phyloP scores from a whole-genome alignment of 2,888 invertebrate species.

The Seira sanloemensis region DNA sequence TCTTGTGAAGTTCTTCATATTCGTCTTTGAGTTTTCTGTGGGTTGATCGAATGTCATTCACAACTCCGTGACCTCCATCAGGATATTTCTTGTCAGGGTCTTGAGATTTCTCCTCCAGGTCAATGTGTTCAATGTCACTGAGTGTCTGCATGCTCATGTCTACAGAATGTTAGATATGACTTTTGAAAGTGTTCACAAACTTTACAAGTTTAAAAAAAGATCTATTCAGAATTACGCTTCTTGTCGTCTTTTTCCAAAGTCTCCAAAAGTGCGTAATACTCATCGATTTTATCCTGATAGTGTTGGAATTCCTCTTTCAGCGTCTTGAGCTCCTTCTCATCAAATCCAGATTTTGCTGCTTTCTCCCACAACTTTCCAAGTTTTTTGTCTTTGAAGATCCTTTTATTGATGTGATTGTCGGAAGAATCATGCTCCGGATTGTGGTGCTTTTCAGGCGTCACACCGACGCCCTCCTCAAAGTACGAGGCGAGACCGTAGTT shows the following conservation, averaged over 20 bases:
- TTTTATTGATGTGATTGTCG: conserved; percentile 81
- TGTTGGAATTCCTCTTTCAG: conserved; percentile 92
- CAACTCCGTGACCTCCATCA: conserved; percentile 52
- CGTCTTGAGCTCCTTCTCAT: conserved; percentile 86
- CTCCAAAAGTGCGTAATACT: conserved; percentile 87
- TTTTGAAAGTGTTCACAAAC: too few species aligned
- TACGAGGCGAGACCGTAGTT: conserved; percentile 88
- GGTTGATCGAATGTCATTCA: conserved; percentile 79
- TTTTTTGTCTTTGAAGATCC: conserved; percentile 92
- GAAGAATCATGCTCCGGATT: conserved; percentile 77
- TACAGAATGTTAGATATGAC: background rate
- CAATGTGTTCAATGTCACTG: conserved; percentile 52
- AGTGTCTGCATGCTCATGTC: conserved; percentile 57
- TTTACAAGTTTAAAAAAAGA: too few species aligned
- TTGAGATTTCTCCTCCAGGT: conserved; percentile 62
- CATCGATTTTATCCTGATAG: conserved; percentile 94
- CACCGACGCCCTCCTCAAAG: conserved; percentile 82
- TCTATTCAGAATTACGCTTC: conserved; percentile 58
- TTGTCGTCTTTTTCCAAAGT: conserved; percentile 80
- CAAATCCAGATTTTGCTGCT: conserved; percentile 84
- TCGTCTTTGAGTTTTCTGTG: conserved; percentile 86
- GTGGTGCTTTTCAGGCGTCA: conserved; percentile 79
- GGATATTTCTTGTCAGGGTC: conserved; percentile 58
- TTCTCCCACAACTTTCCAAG: conserved; percentile 92
- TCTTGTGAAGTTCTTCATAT: conserved; percentile 85